These are phyloP conservation scores for Drosophila neotestacea DNA, from an alignment of 2,888 invertebrate genomes.

Conservation along the genomic window DNA sequence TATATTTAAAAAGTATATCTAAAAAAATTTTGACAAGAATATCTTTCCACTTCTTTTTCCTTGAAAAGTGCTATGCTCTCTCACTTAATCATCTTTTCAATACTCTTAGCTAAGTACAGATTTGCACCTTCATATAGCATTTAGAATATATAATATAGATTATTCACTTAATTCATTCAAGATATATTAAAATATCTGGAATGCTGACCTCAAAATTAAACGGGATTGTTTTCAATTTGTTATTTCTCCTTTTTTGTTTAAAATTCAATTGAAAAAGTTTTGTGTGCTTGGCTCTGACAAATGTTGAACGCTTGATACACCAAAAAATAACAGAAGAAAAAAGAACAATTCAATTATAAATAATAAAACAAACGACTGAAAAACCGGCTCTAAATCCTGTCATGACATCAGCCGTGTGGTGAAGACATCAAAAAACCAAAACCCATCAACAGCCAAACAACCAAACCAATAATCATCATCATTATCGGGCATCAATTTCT, in stretches of 20 bases:
- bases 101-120: not conserved
- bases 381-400: conserved; percentile 66
- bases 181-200: conserved; percentile 22
- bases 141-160: not conserved
- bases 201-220: conserved; percentile 43
- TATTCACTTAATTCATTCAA: not conserved
- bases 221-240: conserved; percentile 17
- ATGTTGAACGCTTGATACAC: not conserved
- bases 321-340: conserved; percentile 1
- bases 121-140: not conserved
- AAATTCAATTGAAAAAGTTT: conserved; percentile 22
- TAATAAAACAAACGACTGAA: not conserved
- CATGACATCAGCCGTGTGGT: conserved; percentile 62
- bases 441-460: conserved; percentile 39
- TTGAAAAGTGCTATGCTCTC: too few species aligned
- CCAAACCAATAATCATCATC: conserved; percentile 55
- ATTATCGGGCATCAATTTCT: conserved; percentile 63
- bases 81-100: too few species aligned
- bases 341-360: conserved; percentile 50
- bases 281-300: conserved; percentile 7
- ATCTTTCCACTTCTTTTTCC: too few species aligned
- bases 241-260: conserved; percentile 1
- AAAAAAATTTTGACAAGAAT: too few species aligned
- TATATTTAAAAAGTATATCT: too few species aligned
- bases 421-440: conserved; percentile 44